Evolutionary conservation across 2,888 invertebrate species (phyloP).

Genomic region (Rotaria magnacalcarata): DNA sequence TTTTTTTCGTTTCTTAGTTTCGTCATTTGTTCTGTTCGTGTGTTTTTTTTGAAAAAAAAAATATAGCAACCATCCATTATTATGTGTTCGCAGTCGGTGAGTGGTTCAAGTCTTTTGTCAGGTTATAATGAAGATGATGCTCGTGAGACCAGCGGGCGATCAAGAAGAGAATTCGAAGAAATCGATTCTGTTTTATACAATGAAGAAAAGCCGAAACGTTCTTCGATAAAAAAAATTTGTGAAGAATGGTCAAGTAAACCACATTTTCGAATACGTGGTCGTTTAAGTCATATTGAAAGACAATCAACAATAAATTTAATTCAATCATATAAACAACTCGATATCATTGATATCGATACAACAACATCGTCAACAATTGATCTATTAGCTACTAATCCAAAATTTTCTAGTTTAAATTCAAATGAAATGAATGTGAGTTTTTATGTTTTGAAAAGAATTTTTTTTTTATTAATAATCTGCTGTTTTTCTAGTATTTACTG

Average conservation of each 20-base stretch:
- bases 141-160: conserved; percentile 10
- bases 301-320: neutral
- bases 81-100: conserved; percentile 20
- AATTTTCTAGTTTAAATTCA: neutral
- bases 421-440: neutral
- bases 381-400: neutral
- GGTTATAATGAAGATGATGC: conserved; percentile 33
- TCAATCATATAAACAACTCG: neutral
- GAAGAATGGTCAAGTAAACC: conserved; percentile 34
- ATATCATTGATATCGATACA: neutral
- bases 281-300: neutral
- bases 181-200: neutral
- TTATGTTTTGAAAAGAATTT: too few species aligned
- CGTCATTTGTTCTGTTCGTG: neutral
- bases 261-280: conserved; percentile 34
- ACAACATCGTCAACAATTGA: neutral
- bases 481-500: too few species aligned
- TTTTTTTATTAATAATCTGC: too few species aligned
- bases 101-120: conserved; percentile 33
- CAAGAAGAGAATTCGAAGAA: conserved; percentile 25
- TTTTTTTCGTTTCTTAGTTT: conserved; percentile 7
- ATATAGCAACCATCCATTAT: conserved; percentile 7
- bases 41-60: neutral
- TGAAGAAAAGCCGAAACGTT: neutral
- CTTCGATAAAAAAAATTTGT: conserved; percentile 5